phyloP scores from a whole-genome alignment of 2,797 vertebrate genomes.

The Lagodon rhomboides region DNA sequence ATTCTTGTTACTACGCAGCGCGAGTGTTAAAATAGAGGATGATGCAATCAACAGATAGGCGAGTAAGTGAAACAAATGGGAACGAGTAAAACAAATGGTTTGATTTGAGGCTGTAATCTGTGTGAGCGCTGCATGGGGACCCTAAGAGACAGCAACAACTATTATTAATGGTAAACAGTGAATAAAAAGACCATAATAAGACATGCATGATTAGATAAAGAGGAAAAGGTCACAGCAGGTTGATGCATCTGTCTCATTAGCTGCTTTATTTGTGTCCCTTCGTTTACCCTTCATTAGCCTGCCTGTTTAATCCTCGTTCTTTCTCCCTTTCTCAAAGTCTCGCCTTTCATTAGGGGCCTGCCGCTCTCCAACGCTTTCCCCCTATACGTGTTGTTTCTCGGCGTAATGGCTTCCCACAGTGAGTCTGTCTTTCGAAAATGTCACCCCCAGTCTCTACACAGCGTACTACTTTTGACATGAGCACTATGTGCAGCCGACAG shows the following conservation, averaged over 20 bases:
- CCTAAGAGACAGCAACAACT: constrained; percentile 72
- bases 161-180: constrained; percentile 83
- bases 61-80: constrained; percentile 73
- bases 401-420: constrained; percentile 73
- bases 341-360: constrained; percentile 70
- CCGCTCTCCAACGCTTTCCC: constrained; percentile 57
- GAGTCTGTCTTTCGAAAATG: constrained; percentile 77
- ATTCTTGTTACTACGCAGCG: background rate
- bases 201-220: constrained; percentile 83
- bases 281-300: constrained; percentile 84
- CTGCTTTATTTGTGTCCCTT: constrained; percentile 82
- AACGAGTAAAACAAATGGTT: constrained; percentile 78
- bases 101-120: constrained; percentile 75
- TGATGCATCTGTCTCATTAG: constrained; percentile 86
- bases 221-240: constrained; percentile 84
- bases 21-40: constrained; percentile 36
- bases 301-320: constrained; percentile 72
- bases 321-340: constrained; percentile 63
- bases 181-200: constrained; percentile 82
- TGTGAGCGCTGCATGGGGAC: constrained; percentile 60
- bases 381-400: constrained; percentile 62
- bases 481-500: constrained; percentile 75
- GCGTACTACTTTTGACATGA: constrained; percentile 75
- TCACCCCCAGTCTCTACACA: constrained; percentile 65
- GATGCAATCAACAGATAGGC: constrained; percentile 62